A percentile compares a stretch with the other conserved stretches of the same genome.
Conservation (phyloP, 2,113 vertebrate species). For the Eulacestoma nigropectus region DNA sequence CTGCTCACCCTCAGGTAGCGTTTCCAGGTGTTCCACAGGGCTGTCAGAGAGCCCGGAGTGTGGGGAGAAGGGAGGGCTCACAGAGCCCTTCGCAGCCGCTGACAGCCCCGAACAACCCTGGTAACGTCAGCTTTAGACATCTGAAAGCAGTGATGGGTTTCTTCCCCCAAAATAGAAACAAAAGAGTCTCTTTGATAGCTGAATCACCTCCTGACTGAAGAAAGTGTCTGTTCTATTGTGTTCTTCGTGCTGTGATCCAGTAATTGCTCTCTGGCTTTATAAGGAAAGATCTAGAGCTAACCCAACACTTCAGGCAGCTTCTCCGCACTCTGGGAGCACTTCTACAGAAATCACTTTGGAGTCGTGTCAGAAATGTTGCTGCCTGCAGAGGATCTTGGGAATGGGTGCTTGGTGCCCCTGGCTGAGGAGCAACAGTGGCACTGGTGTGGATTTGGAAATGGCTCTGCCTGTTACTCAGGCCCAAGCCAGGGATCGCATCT, state of each 20-base stretch:
- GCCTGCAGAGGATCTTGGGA: not conserved
- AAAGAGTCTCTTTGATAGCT: constrained; percentile 15
- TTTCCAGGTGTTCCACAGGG: accelerated
- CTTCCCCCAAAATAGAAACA: not conserved
- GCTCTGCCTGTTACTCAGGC: not conserved
- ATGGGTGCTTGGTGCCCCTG: accelerated
- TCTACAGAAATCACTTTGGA: not conserved
- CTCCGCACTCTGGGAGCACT: not conserved
- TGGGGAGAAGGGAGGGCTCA: not conserved
- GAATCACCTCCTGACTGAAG: constrained; percentile 26
- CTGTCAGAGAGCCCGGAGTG: not conserved
- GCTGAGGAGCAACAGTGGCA: not conserved
- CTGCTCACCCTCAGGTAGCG: not conserved
- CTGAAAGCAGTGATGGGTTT: not conserved
- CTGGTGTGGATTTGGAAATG: not conserved
- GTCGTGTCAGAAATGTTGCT: not conserved
- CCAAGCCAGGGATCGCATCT: not conserved
- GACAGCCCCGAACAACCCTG: not conserved
- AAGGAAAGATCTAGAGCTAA: not conserved
- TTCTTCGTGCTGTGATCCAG: not conserved
- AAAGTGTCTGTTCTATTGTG: not conserved
- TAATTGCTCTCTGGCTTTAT: constrained; percentile 15
- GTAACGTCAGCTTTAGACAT: not conserved
- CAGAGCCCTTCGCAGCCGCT: not conserved
- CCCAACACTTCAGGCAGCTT: not conserved